Evolutionary conservation across 1,140 invertebrate species (phyloP).

Genomic region (Hestina assimilis): DNA sequence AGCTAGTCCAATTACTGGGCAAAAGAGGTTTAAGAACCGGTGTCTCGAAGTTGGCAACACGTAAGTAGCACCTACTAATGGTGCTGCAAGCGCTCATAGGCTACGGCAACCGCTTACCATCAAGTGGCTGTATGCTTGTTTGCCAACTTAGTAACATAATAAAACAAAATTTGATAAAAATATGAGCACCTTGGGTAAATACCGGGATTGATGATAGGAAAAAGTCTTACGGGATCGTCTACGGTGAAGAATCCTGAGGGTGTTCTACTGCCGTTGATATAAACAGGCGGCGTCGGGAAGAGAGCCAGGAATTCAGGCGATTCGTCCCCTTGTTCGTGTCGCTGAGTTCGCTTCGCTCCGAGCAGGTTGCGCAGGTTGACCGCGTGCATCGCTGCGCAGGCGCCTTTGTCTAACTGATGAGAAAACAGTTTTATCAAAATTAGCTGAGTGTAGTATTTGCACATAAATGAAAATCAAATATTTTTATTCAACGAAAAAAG

Average conservation of each 20-base stretch:
- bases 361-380: slow-evolving; percentile 98
- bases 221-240: slow-evolving; percentile 91
- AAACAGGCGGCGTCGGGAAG: slow-evolving; percentile 95
- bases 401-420: slow-evolving; percentile 94
- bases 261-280: slow-evolving; percentile 97
- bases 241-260: slow-evolving; percentile 98
- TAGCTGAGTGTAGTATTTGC: no score
- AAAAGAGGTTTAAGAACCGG: no score
- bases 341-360: slow-evolving; percentile 96
- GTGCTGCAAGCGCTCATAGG: no score
- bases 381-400: slow-evolving; percentile 99
- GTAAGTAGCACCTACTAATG: no score
- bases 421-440: not conserved
- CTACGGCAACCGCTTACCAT: no score
- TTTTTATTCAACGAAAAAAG: no score
- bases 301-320: slow-evolving; percentile 96
- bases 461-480: no score
- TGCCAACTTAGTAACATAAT: no score
- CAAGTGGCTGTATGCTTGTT: no score
- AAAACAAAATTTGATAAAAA: no score
- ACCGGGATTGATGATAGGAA: not conserved
- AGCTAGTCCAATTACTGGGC: no score
- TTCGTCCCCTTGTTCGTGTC: slow-evolving; percentile 98
- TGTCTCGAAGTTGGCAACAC: no score
- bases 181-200: slow-evolving; percentile 6